These are phyloP conservation scores for Lepidurus couesii DNA, from an alignment of 1,140 invertebrate species.

Conservation along the genomic window DNA sequence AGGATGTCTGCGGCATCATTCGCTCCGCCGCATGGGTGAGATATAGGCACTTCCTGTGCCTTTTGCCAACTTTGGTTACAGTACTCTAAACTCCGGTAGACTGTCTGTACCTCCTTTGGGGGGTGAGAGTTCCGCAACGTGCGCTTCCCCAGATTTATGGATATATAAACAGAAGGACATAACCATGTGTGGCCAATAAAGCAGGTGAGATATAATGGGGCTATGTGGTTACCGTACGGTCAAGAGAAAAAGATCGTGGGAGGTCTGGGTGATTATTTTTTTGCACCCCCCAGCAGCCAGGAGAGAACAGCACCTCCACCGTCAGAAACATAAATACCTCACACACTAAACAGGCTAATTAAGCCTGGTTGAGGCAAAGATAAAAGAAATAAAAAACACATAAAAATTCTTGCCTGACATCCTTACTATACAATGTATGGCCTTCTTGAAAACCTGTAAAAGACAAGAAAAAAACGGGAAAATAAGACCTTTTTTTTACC, in stretches of 20 bases:
- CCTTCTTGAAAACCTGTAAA: not conserved
- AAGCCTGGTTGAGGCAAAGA: not conserved
- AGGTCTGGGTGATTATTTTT: conserved; percentile 9
- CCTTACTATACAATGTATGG: not conserved
- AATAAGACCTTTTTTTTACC: not conserved
- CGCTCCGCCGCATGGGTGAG: conserved; percentile 16
- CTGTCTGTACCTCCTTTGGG: not conserved
- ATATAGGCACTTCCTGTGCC: not conserved
- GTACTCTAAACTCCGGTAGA: not conserved
- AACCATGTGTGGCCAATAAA: conserved; percentile 22
- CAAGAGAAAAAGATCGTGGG: conserved; percentile 6
- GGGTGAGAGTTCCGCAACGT: not conserved
- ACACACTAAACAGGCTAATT: conserved; percentile 13
- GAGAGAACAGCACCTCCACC: not conserved
- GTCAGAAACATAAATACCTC: conserved; percentile 18
- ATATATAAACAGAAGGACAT: conserved; percentile 19
- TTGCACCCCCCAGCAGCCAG: conserved; percentile 13
- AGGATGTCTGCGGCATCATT: conserved; percentile 17
- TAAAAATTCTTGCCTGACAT: not conserved
- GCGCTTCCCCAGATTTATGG: conserved; percentile 11
- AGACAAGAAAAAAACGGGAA: not conserved
- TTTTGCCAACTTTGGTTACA: not conserved
- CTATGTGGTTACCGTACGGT: conserved; percentile 3
- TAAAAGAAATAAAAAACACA: not conserved
- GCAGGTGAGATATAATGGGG: conserved; percentile 8